phyloP scores from a whole-genome alignment of 2,113 vertebrate species.

The Scomber japonicus region DNA sequence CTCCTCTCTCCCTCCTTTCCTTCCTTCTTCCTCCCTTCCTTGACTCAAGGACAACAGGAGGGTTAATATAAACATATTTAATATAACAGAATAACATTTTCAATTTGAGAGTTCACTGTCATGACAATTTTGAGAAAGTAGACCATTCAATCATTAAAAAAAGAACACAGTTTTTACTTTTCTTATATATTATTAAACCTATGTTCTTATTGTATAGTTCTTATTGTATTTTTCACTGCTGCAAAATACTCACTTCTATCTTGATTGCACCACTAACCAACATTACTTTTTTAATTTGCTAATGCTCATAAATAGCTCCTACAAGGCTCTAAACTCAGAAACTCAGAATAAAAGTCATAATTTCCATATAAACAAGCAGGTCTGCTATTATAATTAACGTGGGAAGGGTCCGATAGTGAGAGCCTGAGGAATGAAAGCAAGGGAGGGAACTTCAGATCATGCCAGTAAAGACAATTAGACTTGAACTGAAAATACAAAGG shows the following conservation, averaged over 20 bases:
- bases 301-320: neutral
- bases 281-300: neutral
- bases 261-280: neutral
- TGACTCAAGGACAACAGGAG: no score
- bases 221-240: neutral
- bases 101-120: no score
- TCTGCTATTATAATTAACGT: neutral
- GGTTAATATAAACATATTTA: no score
- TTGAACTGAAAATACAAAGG: neutral
- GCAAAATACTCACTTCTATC: neutral
- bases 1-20: no score
- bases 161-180: no score
- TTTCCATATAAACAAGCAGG: slow-evolving; percentile 44
- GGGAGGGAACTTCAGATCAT: neutral
- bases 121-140: no score
- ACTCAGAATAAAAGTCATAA: slow-evolving; percentile 31
- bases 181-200: no score
- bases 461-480: slow-evolving; percentile 21
- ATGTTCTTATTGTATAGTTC: no score
- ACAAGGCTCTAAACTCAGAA: neutral
- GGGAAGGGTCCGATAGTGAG: neutral
- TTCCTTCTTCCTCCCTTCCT: no score
- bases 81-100: no score
- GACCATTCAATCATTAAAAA: no score
- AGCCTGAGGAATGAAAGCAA: neutral